phyloP scores from a whole-genome alignment of 92 coral and sea anemone genomes.

The Porites rus region DNA sequence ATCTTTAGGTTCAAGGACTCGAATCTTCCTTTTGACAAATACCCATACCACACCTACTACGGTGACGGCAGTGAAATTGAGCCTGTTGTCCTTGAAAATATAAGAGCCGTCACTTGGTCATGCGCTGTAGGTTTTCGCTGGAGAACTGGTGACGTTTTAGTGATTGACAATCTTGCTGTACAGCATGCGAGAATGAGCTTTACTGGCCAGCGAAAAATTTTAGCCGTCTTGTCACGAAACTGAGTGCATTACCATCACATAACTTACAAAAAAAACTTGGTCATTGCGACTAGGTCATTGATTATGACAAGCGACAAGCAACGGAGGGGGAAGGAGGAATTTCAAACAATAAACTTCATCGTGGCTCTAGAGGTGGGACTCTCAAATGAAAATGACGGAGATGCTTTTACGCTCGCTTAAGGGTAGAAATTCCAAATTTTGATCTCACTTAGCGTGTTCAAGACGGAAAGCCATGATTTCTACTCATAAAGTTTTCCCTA shows the following conservation, averaged over 20 bases:
- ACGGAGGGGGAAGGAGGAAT: no score
- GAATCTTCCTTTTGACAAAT: constrained; percentile 49
- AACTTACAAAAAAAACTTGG: background rate
- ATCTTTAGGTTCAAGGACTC: constrained; percentile 12
- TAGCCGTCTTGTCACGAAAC: constrained; percentile 35
- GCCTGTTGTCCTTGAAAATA: constrained; percentile 77
- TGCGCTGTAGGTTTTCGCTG: constrained; percentile 85
- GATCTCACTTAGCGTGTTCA: no score
- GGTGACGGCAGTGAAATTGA: constrained; percentile 83
- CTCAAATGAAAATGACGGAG: no score
- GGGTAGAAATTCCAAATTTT: no score
- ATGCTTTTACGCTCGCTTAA: no score
- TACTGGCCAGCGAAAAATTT: constrained; percentile 68
- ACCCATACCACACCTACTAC: constrained; percentile 67
- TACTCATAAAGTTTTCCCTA: no score
- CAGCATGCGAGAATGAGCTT: constrained; percentile 81
- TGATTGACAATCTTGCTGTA: constrained; percentile 68
- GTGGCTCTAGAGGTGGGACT: no score
- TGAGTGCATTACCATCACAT: background rate
- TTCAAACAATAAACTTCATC: no score
- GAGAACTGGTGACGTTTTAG: constrained; percentile 70
- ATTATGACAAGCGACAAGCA: no score
- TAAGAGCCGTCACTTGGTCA: constrained; percentile 75
- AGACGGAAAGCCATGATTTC: no score
- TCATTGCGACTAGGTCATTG: no score